Evolutionary conservation across 2,113 vertebrate genomes (phyloP).

Genomic region (Hyla sarda): DNA sequence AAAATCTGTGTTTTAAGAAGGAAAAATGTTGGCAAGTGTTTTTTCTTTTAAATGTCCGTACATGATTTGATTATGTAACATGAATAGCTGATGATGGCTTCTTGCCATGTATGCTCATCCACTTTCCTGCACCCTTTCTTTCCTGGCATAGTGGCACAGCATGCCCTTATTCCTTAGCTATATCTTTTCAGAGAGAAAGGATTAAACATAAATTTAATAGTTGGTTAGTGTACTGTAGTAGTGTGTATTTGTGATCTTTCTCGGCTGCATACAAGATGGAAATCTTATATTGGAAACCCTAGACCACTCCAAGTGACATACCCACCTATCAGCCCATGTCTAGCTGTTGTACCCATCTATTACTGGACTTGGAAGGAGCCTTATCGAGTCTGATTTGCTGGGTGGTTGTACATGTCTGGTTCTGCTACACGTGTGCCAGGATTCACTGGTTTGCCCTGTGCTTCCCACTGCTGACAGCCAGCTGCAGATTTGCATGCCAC

Average conservation of each 20-base stretch:
- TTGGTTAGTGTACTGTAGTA: no score
- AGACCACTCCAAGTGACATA: not conserved
- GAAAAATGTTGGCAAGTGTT: not conserved
- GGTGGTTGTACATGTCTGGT: not conserved
- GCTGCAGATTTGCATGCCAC: slow-evolving; percentile 54
- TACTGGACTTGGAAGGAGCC: not conserved
- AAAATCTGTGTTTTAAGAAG: not conserved
- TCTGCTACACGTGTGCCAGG: slow-evolving; percentile 17
- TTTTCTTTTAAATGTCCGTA: not conserved
- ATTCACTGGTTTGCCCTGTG: not conserved
- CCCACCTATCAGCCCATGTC: not conserved
- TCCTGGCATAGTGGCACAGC: not conserved
- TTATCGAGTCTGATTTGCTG: not conserved
- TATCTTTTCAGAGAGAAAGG: no score
- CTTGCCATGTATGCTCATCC: not conserved
- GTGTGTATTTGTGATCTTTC: not conserved
- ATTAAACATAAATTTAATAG: no score
- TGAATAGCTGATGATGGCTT: not conserved
- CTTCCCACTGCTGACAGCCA: slow-evolving; percentile 33
- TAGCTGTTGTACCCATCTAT: not conserved
- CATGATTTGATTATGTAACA: not conserved
- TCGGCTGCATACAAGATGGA: not conserved
- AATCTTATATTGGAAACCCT: not conserved
- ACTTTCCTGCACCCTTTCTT: not conserved
- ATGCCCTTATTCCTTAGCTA: not conserved